These are phyloP conservation scores for Drosophila quinaria DNA, from an alignment of 2,888 invertebrate species.

Conservation along the genomic window DNA sequence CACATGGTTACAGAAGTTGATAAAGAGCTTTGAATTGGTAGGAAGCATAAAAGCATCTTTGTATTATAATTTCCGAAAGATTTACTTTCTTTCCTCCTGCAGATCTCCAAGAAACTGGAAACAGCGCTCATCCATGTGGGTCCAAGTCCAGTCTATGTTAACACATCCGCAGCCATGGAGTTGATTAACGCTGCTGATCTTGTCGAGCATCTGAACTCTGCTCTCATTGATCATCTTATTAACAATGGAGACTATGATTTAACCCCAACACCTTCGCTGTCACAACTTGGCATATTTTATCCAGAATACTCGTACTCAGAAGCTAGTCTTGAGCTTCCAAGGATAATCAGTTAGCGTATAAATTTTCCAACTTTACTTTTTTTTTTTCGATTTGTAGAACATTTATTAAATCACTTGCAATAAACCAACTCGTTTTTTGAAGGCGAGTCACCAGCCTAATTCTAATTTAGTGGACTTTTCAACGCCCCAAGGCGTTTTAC, in stretches of 20 bases:
- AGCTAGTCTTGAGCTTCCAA: slow-evolving; percentile 7
- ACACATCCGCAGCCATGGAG: slow-evolving; percentile 55
- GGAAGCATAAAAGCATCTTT: neutral
- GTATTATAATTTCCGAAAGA: neutral
- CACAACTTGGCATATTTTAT: neutral
- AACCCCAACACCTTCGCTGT: neutral
- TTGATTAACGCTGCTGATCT: slow-evolving; percentile 35
- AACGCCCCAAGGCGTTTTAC: slow-evolving; percentile 56
- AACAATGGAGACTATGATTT: slow-evolving; percentile 8
- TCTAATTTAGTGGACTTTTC: slow-evolving; percentile 54
- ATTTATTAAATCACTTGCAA: slow-evolving; percentile 16
- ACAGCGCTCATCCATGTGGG: slow-evolving; percentile 24
- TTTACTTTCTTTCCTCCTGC: neutral
- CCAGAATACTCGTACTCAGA: neutral
- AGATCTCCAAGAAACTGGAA: slow-evolving; percentile 45
- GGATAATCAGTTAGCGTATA: slow-evolving; percentile 5
- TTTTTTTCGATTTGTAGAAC: neutral
- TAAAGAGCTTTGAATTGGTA: slow-evolving; percentile 22
- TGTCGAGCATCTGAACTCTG: slow-evolving; percentile 39
- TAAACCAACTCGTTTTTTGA: slow-evolving; percentile 37
- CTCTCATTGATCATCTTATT: slow-evolving; percentile 47
- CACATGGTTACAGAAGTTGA: neutral
- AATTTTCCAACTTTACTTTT: neutral
- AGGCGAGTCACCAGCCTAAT: slow-evolving; percentile 40
- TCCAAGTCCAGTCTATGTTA: slow-evolving; percentile 16